phyloP scores from a whole-genome alignment of 1,140 invertebrate species.

The Pantala flavescens region DNA sequence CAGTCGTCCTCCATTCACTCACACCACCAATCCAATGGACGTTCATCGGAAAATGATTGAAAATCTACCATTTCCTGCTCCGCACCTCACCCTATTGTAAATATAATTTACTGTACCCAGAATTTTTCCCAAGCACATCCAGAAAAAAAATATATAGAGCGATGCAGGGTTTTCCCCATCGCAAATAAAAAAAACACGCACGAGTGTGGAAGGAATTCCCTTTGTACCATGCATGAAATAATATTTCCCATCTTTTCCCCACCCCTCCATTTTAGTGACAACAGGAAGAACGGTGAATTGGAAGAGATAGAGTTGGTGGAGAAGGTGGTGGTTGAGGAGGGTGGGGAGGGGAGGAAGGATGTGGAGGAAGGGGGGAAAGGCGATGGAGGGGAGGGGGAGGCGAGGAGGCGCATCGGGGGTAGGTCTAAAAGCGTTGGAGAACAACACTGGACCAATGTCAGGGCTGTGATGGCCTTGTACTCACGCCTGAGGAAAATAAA shows the following conservation, averaged over 20 bases:
- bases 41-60: no score
- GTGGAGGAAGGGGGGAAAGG: background rate
- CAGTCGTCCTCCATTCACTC: no score
- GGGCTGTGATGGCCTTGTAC: slow-evolving; percentile 76
- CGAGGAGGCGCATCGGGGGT: background rate
- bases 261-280: background rate
- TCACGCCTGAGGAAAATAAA: slow-evolving; percentile 76
- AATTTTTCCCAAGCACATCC: no score
- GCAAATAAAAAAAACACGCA: no score
- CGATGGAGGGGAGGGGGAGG: background rate
- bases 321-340: background rate
- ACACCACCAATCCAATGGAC: no score
- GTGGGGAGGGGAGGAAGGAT: background rate
- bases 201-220: background rate
- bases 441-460: slow-evolving; percentile 72
- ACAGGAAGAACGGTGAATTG: background rate
- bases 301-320: background rate
- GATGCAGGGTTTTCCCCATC: no score
- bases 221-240: background rate
- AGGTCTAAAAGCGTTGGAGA: slow-evolving; percentile 45
- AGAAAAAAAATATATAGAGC: no score
- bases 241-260: background rate
- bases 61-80: no score
- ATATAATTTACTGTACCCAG: no score
- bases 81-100: no score